Base-by-base conservation (phyloP, 53 echinoderm and acorn worm species). In the Luidia sarsii region DNA sequence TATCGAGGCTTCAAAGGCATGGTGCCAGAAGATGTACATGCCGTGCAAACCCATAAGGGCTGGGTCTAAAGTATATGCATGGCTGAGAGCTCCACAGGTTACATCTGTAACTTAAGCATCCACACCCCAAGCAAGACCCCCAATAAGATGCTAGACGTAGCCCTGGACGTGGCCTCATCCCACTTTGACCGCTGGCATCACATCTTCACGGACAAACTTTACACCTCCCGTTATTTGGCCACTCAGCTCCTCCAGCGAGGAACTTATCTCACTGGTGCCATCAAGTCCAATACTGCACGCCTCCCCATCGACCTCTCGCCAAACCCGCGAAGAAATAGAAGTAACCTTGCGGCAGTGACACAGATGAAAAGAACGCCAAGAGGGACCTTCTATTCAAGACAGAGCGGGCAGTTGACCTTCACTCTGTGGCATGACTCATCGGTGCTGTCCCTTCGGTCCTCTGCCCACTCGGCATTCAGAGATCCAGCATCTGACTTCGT, bases 11-110 rank as follows among this genome's bases (percentile, higher is more conserved):
- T 65, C 65, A 51, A 60, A 25, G 80, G 62, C 48, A 64, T 25
- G 79, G 59, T 77, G 24, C 41, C 33, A 60, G 62, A 77, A 80
- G 23, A 22, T 61, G 7, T 80, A 50, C 50, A 80, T 64, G 80
- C 80, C 65, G 21, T 19, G 61, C 14, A 82, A 82, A n/a, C 82
- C 68, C 15, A 82, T 68, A 39, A 35, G 82, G 38, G 24, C 39
- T 25, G 82, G 82, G 2, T 82, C 68, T 37, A 82, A 67, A 32
- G 2, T 82, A 15, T 82, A 82, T 32, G 67, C 68, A 18, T 82
- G 39, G 67, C 67, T 11, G 82, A 82, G 2, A 16, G 66, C 7
- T 18, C 23, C 11, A 25, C 52, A 3, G 82, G 82, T 7, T 82
- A 68, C 50, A 23, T 67, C 8, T 31, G 33, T n/a, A 52, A 57